Base-by-base conservation (phyloP, 2,888 invertebrate species). In the Drosophila heteroneura region DNA sequence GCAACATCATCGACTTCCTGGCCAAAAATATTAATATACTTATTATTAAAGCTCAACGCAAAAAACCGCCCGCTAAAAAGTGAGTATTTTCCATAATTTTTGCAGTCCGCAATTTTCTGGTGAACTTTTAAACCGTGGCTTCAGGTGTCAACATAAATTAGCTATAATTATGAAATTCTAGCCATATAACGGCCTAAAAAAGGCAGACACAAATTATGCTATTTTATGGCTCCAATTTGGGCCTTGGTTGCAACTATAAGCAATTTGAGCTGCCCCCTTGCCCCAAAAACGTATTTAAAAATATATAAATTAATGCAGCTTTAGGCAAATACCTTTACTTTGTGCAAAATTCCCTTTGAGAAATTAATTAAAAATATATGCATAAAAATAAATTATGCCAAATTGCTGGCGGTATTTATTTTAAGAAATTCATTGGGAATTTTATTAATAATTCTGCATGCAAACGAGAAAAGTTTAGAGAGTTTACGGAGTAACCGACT, bases 141-240 rank as follows among this genome's bases (percentile, higher is more conserved):
- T 90, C 85, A 85, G 85, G 90, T 90, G 85, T 90, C 85, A 76
- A 81, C 89, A 85, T 85, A 90, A 85, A 88, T 90, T 74, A 83
- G 9, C 68, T 81, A 83, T 89, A 85, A 85, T 85, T 85, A 85
- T 86, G 74, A 90, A 79, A 85, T 75, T 82, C 70, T 62, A 60
- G 51, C 74, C 65, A 75, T 80, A 77, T 70, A 79, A 66, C 49
- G 39, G 44, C 60, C 39, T 53, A 22, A 32, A 30, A 16, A 30
- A 14, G 12, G 19, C 74, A 54, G 59, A 54, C 54, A 32, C 33
- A 53, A 57, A 53, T 63, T 56, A 32, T 28, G 30, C 2, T 76
- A 62, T 68, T 69, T 76, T 65, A 69, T 65, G 64, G 22, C 57
- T 52, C 44, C 37, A 81, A 81, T 73, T 77, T 73, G 39, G 56